Evolutionary conservation across 2,888 invertebrate species (phyloP).

Genomic region (Steromphala cineraria): DNA sequence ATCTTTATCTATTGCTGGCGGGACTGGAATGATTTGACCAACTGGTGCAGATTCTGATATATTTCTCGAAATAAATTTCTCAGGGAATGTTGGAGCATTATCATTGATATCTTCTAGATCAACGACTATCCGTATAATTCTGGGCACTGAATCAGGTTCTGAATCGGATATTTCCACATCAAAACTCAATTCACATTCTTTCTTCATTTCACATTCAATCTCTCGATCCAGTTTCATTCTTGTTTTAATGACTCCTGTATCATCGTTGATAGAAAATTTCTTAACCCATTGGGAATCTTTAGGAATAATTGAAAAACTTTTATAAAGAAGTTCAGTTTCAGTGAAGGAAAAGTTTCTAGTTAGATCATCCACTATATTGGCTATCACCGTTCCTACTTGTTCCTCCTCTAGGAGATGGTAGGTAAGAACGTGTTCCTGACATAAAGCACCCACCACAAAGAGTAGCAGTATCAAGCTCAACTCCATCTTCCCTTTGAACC

Average conservation of each 20-base stretch:
- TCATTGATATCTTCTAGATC: conserved; percentile 59
- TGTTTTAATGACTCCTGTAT: neutral
- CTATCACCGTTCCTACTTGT: neutral
- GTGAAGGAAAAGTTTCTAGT: conserved; percentile 3
- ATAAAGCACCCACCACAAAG: neutral
- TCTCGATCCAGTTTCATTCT: conserved; percentile 1
- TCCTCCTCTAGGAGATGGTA: neutral
- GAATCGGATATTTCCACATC: neutral
- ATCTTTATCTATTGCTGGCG: conserved; percentile 59
- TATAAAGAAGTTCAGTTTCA: neutral
- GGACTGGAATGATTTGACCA: conserved; percentile 49
- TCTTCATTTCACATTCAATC: conserved; percentile 10
- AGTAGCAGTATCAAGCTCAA: neutral
- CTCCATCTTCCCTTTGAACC: neutral
- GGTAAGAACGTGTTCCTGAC: neutral
- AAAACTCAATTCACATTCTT: conserved; percentile 9
- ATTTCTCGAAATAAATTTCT: conserved; percentile 44
- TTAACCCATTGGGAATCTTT: neutral
- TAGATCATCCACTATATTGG: conserved; percentile 4
- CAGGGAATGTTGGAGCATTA: conserved; percentile 56
- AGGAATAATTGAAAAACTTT: neutral
- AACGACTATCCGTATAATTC: conserved; percentile 18
- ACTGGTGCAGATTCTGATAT: conserved; percentile 57
- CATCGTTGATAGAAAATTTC: neutral
- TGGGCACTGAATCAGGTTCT: neutral